Evolutionary conservation across 2,113 vertebrate species (phyloP).

Genomic region (Brienomyrus longianalis): DNA sequence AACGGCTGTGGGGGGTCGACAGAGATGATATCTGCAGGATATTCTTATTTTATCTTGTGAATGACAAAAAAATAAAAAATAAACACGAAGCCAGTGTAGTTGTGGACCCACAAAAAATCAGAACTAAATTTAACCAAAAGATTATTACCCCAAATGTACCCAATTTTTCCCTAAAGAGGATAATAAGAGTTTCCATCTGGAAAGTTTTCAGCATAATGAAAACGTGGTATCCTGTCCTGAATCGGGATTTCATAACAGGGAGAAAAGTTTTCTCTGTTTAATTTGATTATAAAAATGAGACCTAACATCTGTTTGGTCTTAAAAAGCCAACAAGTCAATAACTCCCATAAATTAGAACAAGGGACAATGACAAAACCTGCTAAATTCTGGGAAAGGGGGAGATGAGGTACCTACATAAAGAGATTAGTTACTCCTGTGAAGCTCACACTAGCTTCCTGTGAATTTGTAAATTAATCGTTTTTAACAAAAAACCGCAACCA

Average conservation of each 20-base stretch:
- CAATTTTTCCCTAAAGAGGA: slow-evolving; percentile 32
- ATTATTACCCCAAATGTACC: slow-evolving; percentile 31
- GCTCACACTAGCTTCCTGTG: slow-evolving; percentile 29
- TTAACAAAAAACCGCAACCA: slow-evolving; percentile 33
- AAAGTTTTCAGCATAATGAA: slow-evolving; percentile 44
- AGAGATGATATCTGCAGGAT: slow-evolving; percentile 25
- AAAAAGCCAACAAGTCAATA: slow-evolving; percentile 24
- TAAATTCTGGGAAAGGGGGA: slow-evolving; percentile 39
- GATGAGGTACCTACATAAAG: slow-evolving; percentile 15
- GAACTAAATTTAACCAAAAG: slow-evolving; percentile 24
- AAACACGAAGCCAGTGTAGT: slow-evolving; percentile 21
- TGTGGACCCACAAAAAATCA: slow-evolving; percentile 5
- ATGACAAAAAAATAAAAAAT: slow-evolving; percentile 5
- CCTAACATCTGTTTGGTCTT: slow-evolving; percentile 37
- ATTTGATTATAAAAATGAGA: slow-evolving; percentile 42
- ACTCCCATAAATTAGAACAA: slow-evolving; percentile 54
- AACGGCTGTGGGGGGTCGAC: slow-evolving; percentile 12
- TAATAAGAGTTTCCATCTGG: slow-evolving; percentile 49
- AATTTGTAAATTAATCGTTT: slow-evolving; percentile 34
- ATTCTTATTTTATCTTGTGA: slow-evolving; percentile 21
- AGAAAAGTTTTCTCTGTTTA: slow-evolving; percentile 24
- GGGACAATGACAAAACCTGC: slow-evolving; percentile 51
- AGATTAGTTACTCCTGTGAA: slow-evolving; percentile 39
- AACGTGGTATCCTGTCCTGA: slow-evolving; percentile 48
- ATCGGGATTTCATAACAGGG: slow-evolving; percentile 44